These are phyloP conservation scores for Crotalus horridus DNA, from an alignment of 2,113 vertebrate species.

Conservation along the genomic window DNA sequence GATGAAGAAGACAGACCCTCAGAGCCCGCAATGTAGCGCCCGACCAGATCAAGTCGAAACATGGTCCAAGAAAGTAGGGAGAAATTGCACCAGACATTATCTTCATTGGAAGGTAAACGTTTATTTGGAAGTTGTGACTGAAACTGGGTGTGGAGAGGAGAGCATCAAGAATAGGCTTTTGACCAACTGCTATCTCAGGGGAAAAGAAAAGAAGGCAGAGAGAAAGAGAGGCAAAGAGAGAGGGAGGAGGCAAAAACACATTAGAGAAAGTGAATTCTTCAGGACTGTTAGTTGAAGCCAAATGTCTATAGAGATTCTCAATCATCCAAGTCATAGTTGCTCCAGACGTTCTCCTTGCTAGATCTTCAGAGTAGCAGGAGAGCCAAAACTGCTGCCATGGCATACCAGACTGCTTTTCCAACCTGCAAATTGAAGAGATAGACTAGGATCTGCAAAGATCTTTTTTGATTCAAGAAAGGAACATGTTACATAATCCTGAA, in stretches of 20 bases:
- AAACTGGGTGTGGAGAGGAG: too few relatives aligned
- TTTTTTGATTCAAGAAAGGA: background rate
- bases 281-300: background rate
- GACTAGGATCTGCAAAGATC: too few relatives aligned
- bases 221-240: background rate
- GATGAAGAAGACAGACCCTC: too few relatives aligned
- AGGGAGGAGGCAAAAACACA: background rate
- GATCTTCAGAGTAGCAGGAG: background rate
- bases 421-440: background rate
- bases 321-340: too few relatives aligned
- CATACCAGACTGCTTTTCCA: fast-evolving
- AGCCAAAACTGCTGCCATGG: fast-evolving
- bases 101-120: too few relatives aligned
- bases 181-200: background rate
- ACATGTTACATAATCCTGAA: background rate
- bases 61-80: too few relatives aligned
- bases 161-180: background rate
- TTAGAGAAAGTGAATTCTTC: background rate
- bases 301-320: too few relatives aligned
- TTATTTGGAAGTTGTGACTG: too few relatives aligned
- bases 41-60: too few relatives aligned
- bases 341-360: background rate
- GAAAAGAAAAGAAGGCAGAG: background rate
- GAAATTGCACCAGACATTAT: too few relatives aligned
- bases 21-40: too few relatives aligned